Percentiles rank a stretch among this genome's conserved stretches.
Evolutionary conservation across 2,113 vertebrate species (phyloP).

Genomic region (Ptilorrhoa leucosticta): DNA sequence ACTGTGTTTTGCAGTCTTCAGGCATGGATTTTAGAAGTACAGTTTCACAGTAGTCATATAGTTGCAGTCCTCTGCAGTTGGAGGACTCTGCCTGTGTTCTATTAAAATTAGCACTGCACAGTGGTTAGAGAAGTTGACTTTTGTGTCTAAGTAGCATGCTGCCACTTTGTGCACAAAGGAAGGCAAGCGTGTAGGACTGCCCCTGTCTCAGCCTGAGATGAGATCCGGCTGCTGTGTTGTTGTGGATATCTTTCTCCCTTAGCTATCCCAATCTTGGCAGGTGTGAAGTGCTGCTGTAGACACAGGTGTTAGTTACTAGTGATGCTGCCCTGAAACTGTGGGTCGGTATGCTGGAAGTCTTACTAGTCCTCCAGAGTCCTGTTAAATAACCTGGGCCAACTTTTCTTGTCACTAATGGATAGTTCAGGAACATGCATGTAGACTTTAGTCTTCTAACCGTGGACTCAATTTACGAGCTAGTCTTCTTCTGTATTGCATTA

Average conservation of each 20-base stretch:
- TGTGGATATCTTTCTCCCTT: background rate
- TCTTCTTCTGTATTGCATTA: background rate
- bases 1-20: background rate
- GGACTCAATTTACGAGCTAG: background rate
- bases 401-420: background rate
- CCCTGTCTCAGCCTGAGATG: background rate
- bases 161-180: accelerated
- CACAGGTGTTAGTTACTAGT: background rate
- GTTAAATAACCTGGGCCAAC: background rate
- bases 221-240: background rate
- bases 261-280: background rate
- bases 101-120: background rate
- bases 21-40: background rate
- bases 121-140: background rate
- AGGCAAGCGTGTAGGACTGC: background rate
- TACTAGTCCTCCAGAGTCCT: background rate
- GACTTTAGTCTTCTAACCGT: background rate
- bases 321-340: background rate
- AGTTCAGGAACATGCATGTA: background rate
- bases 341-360: background rate
- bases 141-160: background rate
- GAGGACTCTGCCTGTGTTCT: background rate
- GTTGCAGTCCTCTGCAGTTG: background rate
- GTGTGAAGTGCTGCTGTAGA: background rate
- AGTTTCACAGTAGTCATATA: background rate